These are phyloP conservation scores for Nycticebus coucang DNA, from an alignment of 2,113 vertebrate genomes.

Conservation along the genomic window DNA sequence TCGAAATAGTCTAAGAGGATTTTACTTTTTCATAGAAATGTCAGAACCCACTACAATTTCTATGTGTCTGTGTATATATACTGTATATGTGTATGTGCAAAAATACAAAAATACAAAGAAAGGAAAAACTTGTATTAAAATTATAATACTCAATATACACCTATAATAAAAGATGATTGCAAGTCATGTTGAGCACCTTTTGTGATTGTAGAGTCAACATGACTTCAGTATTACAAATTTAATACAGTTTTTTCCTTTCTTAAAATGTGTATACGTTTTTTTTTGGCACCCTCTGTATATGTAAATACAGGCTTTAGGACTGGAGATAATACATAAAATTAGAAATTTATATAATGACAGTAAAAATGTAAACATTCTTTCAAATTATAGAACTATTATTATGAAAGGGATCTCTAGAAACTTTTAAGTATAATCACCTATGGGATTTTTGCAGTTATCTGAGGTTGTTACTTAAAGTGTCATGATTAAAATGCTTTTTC, in stretches of 20 bases:
- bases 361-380: conserved; percentile 1
- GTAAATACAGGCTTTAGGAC: neutral
- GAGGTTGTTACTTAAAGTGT: conserved; percentile 5
- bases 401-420: neutral
- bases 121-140: too few species aligned
- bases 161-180: too few species aligned
- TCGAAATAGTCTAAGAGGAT: neutral
- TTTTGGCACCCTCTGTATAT: neutral
- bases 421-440: neutral
- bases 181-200: too few species aligned
- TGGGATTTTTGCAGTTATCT: neutral
- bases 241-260: too few species aligned
- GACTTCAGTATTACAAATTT: too few species aligned
- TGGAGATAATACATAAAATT: neutral
- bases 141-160: too few species aligned
- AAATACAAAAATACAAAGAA: too few species aligned
- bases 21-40: neutral
- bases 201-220: too few species aligned
- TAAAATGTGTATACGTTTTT: too few species aligned
- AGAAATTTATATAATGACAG: conserved; percentile 7
- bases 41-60: neutral
- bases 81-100: too few species aligned
- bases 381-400: neutral
- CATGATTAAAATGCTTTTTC: neutral
- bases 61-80: neutral